Base-by-base conservation (phyloP, 2,797 vertebrate species). In the Gadopsis bispinosus region DNA sequence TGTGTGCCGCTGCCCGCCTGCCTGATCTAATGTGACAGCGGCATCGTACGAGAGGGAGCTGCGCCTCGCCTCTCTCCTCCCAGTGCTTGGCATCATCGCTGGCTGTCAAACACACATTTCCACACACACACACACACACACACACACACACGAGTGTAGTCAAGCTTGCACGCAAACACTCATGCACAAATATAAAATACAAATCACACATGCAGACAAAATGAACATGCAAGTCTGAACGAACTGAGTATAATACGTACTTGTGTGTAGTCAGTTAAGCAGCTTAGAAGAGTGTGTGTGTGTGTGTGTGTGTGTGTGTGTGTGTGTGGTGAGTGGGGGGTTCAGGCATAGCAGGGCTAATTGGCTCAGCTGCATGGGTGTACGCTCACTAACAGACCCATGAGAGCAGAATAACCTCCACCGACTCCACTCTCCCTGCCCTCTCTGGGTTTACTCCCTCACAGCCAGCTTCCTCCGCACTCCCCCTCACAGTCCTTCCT, bases 341-440 rank as follows among this genome's bases (percentile, higher is more conserved):
- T 56, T 83, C 62, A 83, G 74, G 63, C 80, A 83, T 73, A 75
- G 79, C 58, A 76, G 67, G 81, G 76, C 88, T 93, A 92, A 94
- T 92, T 92, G 90, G 90, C 62, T 47, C 90, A 90, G 93, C 92
- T 92, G 91, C 89, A 92, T 87, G 86, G 85, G 85, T 91, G 87
- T 89, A 81, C 56, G 47, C 80, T 90, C 79, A 75, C 92, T 74
- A 90, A 91, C 87, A 83, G 89, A 90, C 87, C 87, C 89, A 92
- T 62, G 88, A 92, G 90, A 92, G 90, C 90, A 92, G 89, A 92
- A 93, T 89, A 92, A 93, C 91, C 91, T 91, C 89, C 81, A 73
- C 79, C 31, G 79, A 85, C 83, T 79, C 75, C 54, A 1, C 66
- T 55, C 81, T 45, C 62, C 71, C 75, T 80, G 73, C 79, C 59